Conservation (phyloP, 2,888 invertebrate species). For the Synanthedon vespiformis region DNA sequence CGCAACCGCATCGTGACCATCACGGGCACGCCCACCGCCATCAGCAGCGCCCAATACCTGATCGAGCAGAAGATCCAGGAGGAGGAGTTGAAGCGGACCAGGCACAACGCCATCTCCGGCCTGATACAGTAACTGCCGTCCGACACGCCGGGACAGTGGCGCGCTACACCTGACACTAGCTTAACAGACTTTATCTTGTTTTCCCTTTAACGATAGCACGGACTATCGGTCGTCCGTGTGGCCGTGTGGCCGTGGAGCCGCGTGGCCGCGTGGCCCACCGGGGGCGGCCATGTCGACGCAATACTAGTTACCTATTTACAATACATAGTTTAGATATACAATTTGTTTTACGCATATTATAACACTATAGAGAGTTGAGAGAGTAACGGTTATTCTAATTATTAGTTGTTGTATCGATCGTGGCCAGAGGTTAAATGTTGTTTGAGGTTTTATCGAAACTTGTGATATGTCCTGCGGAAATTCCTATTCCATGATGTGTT, state of each 20-base stretch:
- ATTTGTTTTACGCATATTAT: constrained; percentile 30
- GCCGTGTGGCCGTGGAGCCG: constrained; percentile 7
- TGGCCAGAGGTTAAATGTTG: constrained; percentile 14
- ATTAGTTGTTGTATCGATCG: constrained; percentile 31
- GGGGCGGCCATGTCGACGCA: constrained; percentile 18
- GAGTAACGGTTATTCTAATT: constrained; percentile 8
- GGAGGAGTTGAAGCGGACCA: constrained; percentile 94
- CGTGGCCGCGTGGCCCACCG: constrained; percentile 18
- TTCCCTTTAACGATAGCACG: constrained; percentile 23
- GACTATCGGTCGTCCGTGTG: constrained; percentile 16
- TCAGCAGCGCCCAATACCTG: constrained; percentile 92
- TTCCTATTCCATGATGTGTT: constrained; percentile 63
- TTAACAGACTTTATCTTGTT: constrained; percentile 32
- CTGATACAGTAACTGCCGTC: constrained; percentile 73
- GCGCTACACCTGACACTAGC: constrained; percentile 50
- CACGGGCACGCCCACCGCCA: constrained; percentile 88
- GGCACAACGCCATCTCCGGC: constrained; percentile 84
- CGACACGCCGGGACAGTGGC: constrained; percentile 12
- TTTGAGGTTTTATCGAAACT: constrained; percentile 32
- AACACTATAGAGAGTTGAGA: constrained; percentile 26
- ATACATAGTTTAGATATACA: constrained; percentile 42
- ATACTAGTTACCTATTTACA: constrained; percentile 51
- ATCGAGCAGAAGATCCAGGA: constrained; percentile 97
- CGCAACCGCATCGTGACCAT: constrained; percentile 97
- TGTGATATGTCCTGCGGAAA: constrained; percentile 63